phyloP scores from a whole-genome alignment of 2,888 invertebrate species.

The Acanthacorydalis orientalis region DNA sequence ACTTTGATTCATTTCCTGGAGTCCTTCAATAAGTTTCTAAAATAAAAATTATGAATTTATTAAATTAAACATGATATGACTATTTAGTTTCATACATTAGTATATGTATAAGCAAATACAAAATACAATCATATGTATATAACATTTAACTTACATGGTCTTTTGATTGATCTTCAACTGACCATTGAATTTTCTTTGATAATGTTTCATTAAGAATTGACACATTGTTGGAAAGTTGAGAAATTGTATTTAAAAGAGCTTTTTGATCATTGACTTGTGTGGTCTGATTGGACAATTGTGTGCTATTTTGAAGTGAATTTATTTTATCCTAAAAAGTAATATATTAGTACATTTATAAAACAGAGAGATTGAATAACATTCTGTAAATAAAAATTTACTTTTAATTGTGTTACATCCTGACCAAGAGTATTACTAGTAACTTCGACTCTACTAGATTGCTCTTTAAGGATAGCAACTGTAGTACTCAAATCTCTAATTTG shows the following conservation, averaged over 20 bases:
- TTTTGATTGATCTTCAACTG: slow-evolving; percentile 24
- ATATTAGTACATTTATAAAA: no score
- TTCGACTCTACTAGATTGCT: slow-evolving; percentile 13
- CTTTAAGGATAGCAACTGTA: slow-evolving; percentile 22
- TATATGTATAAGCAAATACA: background rate
- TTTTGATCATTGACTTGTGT: background rate
- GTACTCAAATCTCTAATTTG: slow-evolving; percentile 31
- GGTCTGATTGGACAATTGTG: background rate
- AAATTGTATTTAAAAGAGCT: no score
- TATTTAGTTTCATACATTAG: background rate
- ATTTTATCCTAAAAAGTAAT: background rate
- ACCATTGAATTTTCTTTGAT: slow-evolving; percentile 24
- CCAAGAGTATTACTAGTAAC: slow-evolving; percentile 10
- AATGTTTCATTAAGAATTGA: slow-evolving; percentile 25
- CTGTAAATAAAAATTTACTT: slow-evolving; percentile 14
- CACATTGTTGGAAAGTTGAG: slow-evolving; percentile 21
- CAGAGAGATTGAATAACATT: no score
- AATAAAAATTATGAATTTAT: slow-evolving; percentile 7
- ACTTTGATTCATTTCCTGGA: slow-evolving; percentile 24
- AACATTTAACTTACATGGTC: slow-evolving; percentile 26
- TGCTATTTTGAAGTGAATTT: background rate
- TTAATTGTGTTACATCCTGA: slow-evolving; percentile 14
- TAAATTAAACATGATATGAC: background rate
- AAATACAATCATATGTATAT: no score
- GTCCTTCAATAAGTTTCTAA: slow-evolving; percentile 21